Evolutionary conservation across 2,888 invertebrate genomes (phyloP).

Genomic region (Dorcus hopei): DNA sequence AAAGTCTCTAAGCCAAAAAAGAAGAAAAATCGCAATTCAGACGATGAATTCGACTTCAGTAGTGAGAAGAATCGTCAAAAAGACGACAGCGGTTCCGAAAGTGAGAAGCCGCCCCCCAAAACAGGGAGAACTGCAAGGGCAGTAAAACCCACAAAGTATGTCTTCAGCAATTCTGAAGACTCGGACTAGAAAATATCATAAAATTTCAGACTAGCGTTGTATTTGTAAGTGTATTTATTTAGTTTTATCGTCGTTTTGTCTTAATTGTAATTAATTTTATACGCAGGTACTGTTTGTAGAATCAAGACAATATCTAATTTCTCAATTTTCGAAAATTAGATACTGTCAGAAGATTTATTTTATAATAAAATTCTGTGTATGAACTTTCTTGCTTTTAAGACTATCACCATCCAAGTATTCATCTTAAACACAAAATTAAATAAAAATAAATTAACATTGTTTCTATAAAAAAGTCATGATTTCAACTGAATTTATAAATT

Average conservation of each 20-base stretch:
- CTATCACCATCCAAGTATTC: no score
- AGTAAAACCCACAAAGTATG: conserved; percentile 41
- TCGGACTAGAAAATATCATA: conserved; percentile 34
- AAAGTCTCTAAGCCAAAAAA: background rate
- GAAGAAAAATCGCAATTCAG: conserved; percentile 5
- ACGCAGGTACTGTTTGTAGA: no score
- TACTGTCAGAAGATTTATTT: conserved; percentile 6
- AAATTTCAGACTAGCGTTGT: background rate
- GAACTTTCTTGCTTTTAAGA: background rate
- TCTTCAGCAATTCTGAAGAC: conserved; percentile 49
- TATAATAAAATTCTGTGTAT: conserved; percentile 13
- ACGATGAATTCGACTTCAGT: conserved; percentile 26
- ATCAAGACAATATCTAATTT: no score
- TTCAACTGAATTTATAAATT: no score
- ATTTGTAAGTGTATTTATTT: background rate
- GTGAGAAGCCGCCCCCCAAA: conserved; percentile 26
- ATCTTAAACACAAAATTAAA: no score
- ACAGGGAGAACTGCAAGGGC: conserved; percentile 33
- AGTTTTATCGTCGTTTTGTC: no score
- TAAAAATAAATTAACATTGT: no score
- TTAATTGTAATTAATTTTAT: no score
- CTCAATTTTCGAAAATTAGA: no score
- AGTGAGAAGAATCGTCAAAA: conserved; percentile 35
- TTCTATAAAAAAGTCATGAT: no score
- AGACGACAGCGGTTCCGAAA: conserved; percentile 24